Evolutionary conservation across 2,888 invertebrate species (phyloP), one percentile per base, ranked within the genome.

Genomic region (Drosophila paranaensis): DNA sequence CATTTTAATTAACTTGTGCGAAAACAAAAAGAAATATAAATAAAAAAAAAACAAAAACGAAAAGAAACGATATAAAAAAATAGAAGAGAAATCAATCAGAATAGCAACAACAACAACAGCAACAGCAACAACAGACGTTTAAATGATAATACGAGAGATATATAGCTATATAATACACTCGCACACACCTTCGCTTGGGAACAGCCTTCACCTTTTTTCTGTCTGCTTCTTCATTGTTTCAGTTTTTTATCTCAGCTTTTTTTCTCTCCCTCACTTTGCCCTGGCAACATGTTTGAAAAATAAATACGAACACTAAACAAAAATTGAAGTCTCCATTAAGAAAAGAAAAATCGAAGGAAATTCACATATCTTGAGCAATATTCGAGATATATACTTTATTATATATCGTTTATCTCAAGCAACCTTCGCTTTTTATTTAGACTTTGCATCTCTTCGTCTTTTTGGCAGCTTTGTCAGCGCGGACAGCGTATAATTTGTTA

Each of bases 1-100:
- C 69, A 76, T 88, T 88, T 86, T 67, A 88, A 88, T 86, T 86
- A 78, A 88, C 68, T 81, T 81, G 82, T 76, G 67, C 64, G 60
- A 62, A 45, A 54, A 56, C 51, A 62, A 39, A 48, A 69, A 43
- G n/a, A 46, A 16, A 37, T 27, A 58, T 27, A 57, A 27, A n/a
- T 27, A 8, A 60, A 56, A 53, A 50, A 27, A n/a, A 9, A 37
- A 58, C 60, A 27, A n/a, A 9, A 37, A 58, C 60, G 9, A 30
- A 46, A 46, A 8, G 27, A 14, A 46, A 46, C 14, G 27, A 14
- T n/a, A 48, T 5, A 53, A 56, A 60, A 51, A 45, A 68, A 58
- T 37, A 63, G 16, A 46, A 37, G 46, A 8, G 67, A 65, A 62
- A 74, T 60, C 61, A 67, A 77, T 66, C 66, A 61, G 51, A 61